Percentiles rank a stretch among this genome's conserved stretches.
phyloP scores from a whole-genome alignment of 2,888 invertebrate species.

The Lamproptera curius region DNA sequence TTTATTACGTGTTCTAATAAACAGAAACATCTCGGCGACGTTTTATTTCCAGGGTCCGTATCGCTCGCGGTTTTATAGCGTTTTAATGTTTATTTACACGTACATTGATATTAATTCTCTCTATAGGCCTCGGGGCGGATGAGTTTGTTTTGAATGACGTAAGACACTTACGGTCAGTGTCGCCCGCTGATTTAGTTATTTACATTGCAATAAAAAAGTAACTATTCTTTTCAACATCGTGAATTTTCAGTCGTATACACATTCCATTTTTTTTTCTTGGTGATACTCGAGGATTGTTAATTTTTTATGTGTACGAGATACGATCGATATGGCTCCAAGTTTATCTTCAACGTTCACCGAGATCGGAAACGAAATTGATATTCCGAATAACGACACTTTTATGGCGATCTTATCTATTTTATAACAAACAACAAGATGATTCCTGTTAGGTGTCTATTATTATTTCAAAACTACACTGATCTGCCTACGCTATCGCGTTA shows the following conservation, averaged over 20 bases:
- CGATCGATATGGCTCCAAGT: too few species aligned
- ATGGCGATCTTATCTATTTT: not conserved
- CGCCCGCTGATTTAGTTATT: slow-evolving; percentile 23
- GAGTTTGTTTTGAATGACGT: slow-evolving; percentile 26
- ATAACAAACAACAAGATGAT: not conserved
- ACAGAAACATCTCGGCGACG: slow-evolving; percentile 52
- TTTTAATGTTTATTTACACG: slow-evolving; percentile 29
- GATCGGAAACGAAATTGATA: too few species aligned
- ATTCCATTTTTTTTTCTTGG: too few species aligned
- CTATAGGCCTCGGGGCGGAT: slow-evolving; percentile 21
- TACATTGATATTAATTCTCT: slow-evolving; percentile 27
- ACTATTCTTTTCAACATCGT: too few species aligned
- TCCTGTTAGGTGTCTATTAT: not conserved
- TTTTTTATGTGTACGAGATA: too few species aligned
- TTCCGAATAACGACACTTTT: not conserved
- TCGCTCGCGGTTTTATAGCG: slow-evolving; percentile 33
- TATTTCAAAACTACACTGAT: not conserved
- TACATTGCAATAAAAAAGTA: slow-evolving; percentile 1
- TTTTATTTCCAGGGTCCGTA: slow-evolving; percentile 57
- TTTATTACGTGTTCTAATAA: slow-evolving; percentile 23
- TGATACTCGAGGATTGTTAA: too few species aligned
- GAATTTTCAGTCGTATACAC: too few species aligned
- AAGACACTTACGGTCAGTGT: slow-evolving; percentile 23
- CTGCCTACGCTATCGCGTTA: not conserved
- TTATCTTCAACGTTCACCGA: too few species aligned